Evolutionary conservation across 2,888 invertebrate genomes (phyloP), one percentile per base, ranked within the genome.

Genomic region (Neocrepidodera transversa): DNA sequence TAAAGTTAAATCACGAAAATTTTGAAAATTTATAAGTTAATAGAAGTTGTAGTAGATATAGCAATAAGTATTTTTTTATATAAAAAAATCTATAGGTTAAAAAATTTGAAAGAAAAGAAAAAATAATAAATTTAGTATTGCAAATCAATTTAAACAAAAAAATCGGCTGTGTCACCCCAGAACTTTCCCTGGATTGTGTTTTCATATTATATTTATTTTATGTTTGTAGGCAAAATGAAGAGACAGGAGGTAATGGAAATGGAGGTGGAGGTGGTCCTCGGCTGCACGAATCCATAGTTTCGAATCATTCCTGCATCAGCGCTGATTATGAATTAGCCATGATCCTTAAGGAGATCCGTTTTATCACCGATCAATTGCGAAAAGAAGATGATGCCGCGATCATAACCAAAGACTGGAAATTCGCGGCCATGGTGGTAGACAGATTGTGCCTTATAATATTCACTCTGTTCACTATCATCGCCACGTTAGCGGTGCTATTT

Each of bases 361-460:
- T 91, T 84, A 93, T 95, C 82, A 95, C 95, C 76, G 90, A 92
- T 84, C 90, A 95, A 86, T 88, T 97, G 85, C 90, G 93, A 81
- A 92, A 92, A 82, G 95, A 95, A 80, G 97, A 97, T 83, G 92
- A 94, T 82, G 91, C 93, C 78, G 90, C 91, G 82, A 94, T 93
- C 82, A 87, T 95, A 81, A 91, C 95, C 82, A 93, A 93, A 85
- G 96, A 97, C 90, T 97, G 97, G 97, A 96, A 96, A 86, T 97
- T 97, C 85, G 97, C 97, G 82, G 97, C 97, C 83, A 96, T 97
- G 95, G 97, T 97, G 85, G 95, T 97, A 86, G 97, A 97, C 89
- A 91, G 97, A 88, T 89, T 97, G 88, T 97, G 97, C 91, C 93
- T 97, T 89, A 95, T 96, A 87, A 91, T 96, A 87, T 97, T 97